phyloP scores from a whole-genome alignment of 2,797 vertebrate species.

The Pangasius krempfi region DNA sequence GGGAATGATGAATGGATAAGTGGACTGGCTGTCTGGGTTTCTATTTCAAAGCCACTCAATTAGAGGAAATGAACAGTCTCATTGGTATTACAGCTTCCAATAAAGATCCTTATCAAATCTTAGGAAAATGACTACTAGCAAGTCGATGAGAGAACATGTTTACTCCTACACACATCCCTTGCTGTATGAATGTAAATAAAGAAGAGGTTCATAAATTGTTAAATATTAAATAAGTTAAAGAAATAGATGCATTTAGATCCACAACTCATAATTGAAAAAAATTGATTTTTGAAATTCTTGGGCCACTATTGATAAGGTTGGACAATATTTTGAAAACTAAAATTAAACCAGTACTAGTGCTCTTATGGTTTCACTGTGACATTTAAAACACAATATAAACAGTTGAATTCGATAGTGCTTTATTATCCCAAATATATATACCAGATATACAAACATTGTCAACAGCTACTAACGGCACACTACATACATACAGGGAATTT shows the following conservation, averaged over 20 bases:
- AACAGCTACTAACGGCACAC: background rate
- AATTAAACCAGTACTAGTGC: background rate
- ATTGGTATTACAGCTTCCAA: constrained; percentile 45
- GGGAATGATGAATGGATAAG: constrained; percentile 46
- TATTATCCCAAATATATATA: background rate
- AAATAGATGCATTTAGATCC: background rate
- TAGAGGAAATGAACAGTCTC: constrained; percentile 51
- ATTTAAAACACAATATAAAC: background rate
- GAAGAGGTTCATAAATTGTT: background rate
- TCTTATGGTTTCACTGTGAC: background rate
- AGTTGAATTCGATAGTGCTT: background rate
- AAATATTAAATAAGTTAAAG: background rate
- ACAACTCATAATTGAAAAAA: too few relatives aligned
- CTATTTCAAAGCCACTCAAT: constrained; percentile 30
- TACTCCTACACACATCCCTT: background rate
- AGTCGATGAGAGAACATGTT: background rate
- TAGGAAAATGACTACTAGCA: constrained; percentile 36
- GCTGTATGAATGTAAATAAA: background rate
- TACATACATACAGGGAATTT: background rate
- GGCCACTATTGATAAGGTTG: background rate
- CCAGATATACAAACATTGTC: background rate
- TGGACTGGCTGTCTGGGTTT: constrained; percentile 29
- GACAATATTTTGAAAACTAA: background rate
- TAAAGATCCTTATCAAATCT: constrained; percentile 40
- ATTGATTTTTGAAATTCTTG: background rate